These are phyloP conservation scores for Drosophila lutescens DNA, from an alignment of 2,888 invertebrate species.

Conservation along the genomic window DNA sequence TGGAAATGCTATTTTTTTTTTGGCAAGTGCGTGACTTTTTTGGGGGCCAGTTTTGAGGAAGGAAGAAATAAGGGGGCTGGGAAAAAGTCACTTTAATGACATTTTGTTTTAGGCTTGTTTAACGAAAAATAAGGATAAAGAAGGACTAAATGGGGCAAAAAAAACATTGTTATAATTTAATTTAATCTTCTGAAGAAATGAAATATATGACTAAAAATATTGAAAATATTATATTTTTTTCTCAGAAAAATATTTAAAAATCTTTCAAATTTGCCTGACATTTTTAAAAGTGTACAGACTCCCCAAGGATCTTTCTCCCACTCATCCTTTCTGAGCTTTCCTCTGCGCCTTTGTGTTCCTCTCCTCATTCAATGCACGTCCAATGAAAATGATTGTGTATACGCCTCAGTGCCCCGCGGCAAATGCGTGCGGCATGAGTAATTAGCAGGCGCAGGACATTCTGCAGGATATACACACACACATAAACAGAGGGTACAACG, in stretches of 20 bases:
- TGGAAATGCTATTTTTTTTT: conserved; percentile 39
- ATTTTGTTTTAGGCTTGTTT: conserved; percentile 30
- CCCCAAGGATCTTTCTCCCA: conserved; percentile 1
- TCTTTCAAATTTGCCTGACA: no score
- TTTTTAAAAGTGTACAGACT: conserved; percentile 5
- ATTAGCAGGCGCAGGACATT: conserved; percentile 56
- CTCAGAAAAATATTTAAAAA: not conserved
- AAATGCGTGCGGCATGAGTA: conserved; percentile 76
- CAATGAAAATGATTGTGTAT: conserved; percentile 77
- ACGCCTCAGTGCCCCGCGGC: conserved; percentile 75
- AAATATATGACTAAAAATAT: no score
- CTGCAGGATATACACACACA: conserved; percentile 36
- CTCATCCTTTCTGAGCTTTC: conserved; percentile 2
- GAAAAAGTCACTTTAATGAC: conserved; percentile 39
- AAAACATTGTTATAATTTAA: no score
- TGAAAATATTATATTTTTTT: no score
- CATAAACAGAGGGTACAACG: not conserved
- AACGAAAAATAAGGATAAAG: not conserved
- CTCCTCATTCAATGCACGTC: conserved; percentile 74
- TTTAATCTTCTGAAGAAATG: no score
- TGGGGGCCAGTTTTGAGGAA: not conserved
- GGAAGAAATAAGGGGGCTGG: not conserved
- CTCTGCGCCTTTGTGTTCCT: not conserved
- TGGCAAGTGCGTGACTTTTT: conserved; percentile 38
- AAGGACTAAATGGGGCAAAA: no score